Evolutionary conservation across 2,113 vertebrate species (phyloP), one percentile per base, ranked within the genome.

Genomic region (Aythya baeri): DNA sequence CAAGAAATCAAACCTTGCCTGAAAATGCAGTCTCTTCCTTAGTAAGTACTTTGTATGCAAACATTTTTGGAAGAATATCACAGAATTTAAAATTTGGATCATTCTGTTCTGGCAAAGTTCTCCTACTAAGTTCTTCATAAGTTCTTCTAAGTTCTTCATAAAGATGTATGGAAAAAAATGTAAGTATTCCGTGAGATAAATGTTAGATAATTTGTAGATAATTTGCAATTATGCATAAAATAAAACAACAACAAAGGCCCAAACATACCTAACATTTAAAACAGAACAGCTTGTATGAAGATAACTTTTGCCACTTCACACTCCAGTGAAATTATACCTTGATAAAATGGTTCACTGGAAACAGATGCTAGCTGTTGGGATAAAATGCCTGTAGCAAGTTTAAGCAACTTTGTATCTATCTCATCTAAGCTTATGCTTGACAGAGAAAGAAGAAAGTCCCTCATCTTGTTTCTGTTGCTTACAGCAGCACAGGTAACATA

Each of bases 291-390:
- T 87, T 85, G 57, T 90, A 38, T 72, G 63, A 88, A 3, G 52
- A 74, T 94, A 91, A 89, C 43, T 94, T 95, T 74, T 83, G 61
- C 65, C 59, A 83, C 91, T 96, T 96, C 80, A 91, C 85, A 96
- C 92, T 94, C 77, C 91, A 91, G 38, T 95, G 94, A 94, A 94
- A 96, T 52, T 94, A 89, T 94, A 96, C 83, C 83, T 95, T 95
- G 85, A 95, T 91, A 66, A 94, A 96, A 96, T 94, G 92, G 65
- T 96, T 96, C 96, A 96, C 72, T 96, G 85, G 59, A 89, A 96
- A 95, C 97, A 97, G 91, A 96, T 96, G 95, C 74, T 93, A 93
- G 61, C 87, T 91, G 87, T 75, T 94, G 73, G 71, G 55, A 89
- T 58, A 92, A 93, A 96, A 88, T 29, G 92, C 96, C 92, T 66